Evolutionary conservation across 23 tunicate genomes (phyloP), one percentile per base, ranked within the genome.

Genomic region (Diplosoma virens): DNA sequence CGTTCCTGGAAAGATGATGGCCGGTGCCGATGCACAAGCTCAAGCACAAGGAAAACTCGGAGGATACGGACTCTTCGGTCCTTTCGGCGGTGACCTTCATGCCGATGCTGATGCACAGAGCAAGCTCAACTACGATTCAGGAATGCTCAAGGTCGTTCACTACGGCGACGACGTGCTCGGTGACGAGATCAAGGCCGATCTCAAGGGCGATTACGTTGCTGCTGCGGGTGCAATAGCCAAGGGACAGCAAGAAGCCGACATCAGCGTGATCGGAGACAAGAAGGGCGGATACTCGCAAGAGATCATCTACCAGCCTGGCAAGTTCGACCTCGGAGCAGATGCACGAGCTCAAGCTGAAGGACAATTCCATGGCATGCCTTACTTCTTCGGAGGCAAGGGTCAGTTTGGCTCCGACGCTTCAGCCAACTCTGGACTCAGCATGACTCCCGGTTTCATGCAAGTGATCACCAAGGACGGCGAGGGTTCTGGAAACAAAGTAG

Each of bases 221-320:
- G 69, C 17, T 26, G 69, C 69, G 28, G 35, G 30, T 2, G 69
- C 69, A 3, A 17, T 27, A 26, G 69, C 30, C 9, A 27, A 34
- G 9, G 69, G 69, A 61, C 2, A 34, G n/a, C 69, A 61, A 11
- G 69, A 61, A 5, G 69, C 69, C 6, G 17, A 3, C n/a, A n/a
- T 61, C n/a, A 6, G 21, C 34, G 69, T 61, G n/a, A 35, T 27
- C 69, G 69, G 69, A 61, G 69, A 35, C 69, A 61, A 61, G 69
- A 61, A 27, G 35, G 69, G 69, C 34, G 69, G 69, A 3, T 61
- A 34, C 2, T 5, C 6, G 35, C 4, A 27, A 34, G 21, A 27
- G 69, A 6, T 22, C 69, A 61, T 27, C 34, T 61, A 9, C 69
- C 69, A 61, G 9, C 69, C 69, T 27, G 69, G 69, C 6, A 34